phyloP scores from a whole-genome alignment of 2,113 vertebrate species.

The Lophotis ruficrista region DNA sequence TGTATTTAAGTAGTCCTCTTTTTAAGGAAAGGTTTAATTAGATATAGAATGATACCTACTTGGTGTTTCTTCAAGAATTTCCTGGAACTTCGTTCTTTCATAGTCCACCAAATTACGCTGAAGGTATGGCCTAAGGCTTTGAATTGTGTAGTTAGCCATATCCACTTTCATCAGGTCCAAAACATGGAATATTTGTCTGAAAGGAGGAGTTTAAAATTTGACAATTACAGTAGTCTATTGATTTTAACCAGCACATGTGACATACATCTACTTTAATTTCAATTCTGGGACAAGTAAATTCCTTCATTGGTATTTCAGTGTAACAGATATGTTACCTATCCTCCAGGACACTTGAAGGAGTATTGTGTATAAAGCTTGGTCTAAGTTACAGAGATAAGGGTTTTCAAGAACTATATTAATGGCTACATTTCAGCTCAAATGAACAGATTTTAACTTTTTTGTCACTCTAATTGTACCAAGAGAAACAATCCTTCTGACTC shows the following conservation, averaged over 20 bases:
- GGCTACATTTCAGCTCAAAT: neutral
- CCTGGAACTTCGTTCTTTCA: slow-evolving; percentile 90
- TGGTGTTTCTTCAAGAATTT: slow-evolving; percentile 89
- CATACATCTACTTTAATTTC: neutral
- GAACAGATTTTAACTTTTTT: neutral
- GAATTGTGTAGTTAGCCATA: slow-evolving; percentile 85
- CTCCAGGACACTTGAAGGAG: neutral
- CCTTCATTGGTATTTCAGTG: neutral
- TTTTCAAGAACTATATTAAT: neutral
- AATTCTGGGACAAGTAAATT: neutral
- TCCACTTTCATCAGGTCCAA: slow-evolving; percentile 94
- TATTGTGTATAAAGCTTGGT: neutral
- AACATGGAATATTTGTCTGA: slow-evolving; percentile 91
- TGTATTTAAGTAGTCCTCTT: neutral
- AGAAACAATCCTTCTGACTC: neutral
- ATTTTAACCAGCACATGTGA: neutral
- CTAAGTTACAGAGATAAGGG: neutral
- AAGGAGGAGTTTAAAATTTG: neutral
- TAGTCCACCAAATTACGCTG: slow-evolving; percentile 87
- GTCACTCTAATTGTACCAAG: neutral
- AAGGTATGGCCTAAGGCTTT: slow-evolving; percentile 82
- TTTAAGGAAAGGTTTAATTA: neutral
- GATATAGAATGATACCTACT: slow-evolving; percentile 77
- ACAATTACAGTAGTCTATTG: neutral
- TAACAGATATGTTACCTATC: neutral